These are phyloP conservation scores for Cheilosia grossa DNA, from an alignment of 2,888 invertebrate genomes.

Conservation along the genomic window DNA sequence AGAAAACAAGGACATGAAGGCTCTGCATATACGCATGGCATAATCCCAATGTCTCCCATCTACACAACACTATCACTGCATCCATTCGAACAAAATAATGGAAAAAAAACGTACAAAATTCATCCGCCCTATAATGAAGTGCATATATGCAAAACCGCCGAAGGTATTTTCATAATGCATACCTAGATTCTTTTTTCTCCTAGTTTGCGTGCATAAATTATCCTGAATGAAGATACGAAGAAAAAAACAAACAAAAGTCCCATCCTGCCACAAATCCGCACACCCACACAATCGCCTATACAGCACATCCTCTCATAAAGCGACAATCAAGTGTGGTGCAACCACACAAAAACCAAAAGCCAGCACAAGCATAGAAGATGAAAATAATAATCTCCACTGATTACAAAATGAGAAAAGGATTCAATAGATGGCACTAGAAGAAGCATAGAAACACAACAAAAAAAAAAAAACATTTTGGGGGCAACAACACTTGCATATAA, in stretches of 20 bases:
- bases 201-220: constrained; percentile 67
- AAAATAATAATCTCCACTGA: constrained; percentile 73
- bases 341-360: constrained; percentile 47
- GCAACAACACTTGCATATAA: constrained; percentile 60
- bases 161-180: constrained; percentile 67
- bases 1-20: constrained; percentile 19
- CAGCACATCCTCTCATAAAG: constrained; percentile 6
- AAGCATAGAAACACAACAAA: constrained; percentile 32
- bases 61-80: constrained; percentile 30
- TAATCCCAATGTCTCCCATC: constrained; percentile 14
- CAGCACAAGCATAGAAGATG: constrained; percentile 47
- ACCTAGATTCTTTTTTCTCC: constrained; percentile 29
- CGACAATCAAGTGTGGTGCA: constrained; percentile 62
- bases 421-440: constrained; percentile 74
- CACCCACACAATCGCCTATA: constrained; percentile 6
- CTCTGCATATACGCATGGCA: constrained; percentile 29
- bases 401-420: constrained; percentile 75
- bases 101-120: constrained; percentile 47
- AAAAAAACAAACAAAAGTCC: not conserved
- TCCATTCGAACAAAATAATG: constrained; percentile 16
- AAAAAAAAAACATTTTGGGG: constrained; percentile 22
- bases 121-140: constrained; percentile 70
- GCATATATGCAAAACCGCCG: constrained; percentile 51
- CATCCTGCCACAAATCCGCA: constrained; percentile 33
- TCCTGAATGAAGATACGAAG: constrained; percentile 39